Evolutionary conservation across 2,888 invertebrate genomes (phyloP), one percentile per base, ranked within the genome.

Genomic region (Deilephila elpenor): DNA sequence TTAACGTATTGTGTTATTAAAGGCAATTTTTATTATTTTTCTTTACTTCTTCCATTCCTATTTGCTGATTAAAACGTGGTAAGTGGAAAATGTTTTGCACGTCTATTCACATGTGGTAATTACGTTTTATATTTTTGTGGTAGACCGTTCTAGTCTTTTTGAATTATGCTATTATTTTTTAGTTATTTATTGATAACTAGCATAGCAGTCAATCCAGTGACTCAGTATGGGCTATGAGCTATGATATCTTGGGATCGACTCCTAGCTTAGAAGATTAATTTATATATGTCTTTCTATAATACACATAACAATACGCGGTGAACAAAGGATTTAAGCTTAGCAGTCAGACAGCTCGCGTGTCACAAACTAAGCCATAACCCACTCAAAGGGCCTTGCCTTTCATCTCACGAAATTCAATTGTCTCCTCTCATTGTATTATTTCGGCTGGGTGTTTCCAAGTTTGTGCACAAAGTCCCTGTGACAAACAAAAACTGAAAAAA

Each of bases 1-100:
- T 67, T 67, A 67, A 25, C 51, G 67, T 51, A 25, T 64, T 60
- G 60, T 60, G 60, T 60, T 20, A 64, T 51, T 44, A 67, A 25
- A 51, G 44, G 67, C 17, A 67, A 67, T 67, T 67, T 51, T 51
- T 34, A 19, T n/a, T 25, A 25, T 25, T 67, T 51, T 67, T 51
- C 25, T 67, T 51, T 25, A 14, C 25, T 5, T 44, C 44, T 17
- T 17, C 20, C 8, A 44, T 44, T 67, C 14, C 5, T 67, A 67
- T 44, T n/a, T 67, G 14, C 51, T 51, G 51, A 25, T 67, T 67
- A 51, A 44, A 67, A 17, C 51, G 44, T 5, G 17, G 67, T 64
- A 64, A 44, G 20, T 64, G 44, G 11, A 8, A 44, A 20, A n/a
- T 8, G 56, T 56, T 56, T 56, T 56, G 56, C 56, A 56, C 56